A percentile compares a stretch with the other conserved stretches of the same genome.
Evolutionary conservation across 2,113 vertebrate species (phyloP).

Genomic region (Eleginops maclovinus): DNA sequence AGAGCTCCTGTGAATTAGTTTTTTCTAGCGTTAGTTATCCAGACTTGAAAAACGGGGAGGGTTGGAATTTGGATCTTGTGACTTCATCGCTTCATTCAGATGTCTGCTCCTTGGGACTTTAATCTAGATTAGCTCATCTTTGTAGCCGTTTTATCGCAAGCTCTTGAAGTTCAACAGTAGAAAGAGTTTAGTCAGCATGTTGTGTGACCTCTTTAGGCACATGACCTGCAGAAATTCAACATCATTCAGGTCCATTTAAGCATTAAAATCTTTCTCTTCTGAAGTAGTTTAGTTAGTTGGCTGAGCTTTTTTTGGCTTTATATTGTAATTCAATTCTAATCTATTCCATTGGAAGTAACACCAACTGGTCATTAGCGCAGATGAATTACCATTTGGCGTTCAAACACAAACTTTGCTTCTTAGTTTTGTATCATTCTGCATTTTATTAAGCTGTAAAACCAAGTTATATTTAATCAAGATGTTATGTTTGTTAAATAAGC

Average conservation of each 20-base stretch:
- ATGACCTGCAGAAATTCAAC: constrained; percentile 10
- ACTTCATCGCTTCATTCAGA: constrained; percentile 24
- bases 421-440: constrained; percentile 2
- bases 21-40: not conserved
- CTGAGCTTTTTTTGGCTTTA: constrained; percentile 20
- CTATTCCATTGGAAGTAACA: constrained; percentile 17
- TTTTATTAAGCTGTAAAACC: not conserved
- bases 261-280: not conserved
- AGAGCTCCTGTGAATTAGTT: constrained; percentile 15
- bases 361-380: constrained; percentile 23
- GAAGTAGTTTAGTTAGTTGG: constrained; percentile 11
- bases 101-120: not conserved
- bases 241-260: constrained; percentile 17
- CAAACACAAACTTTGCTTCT: not conserved
- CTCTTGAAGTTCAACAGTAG: constrained; percentile 4
- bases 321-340: constrained; percentile 28
- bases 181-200: constrained; percentile 52
- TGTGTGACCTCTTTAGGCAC: constrained; percentile 41
- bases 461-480: not conserved
- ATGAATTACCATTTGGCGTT: constrained; percentile 10
- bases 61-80: constrained; percentile 54
- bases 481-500: not conserved
- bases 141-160: constrained; percentile 39
- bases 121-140: constrained; percentile 46
- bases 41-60: not conserved